A percentile compares a stretch with the other conserved stretches of the same genome.
phyloP scores from a whole-genome alignment of 2,888 invertebrate genomes.

The Hybos culiciformis region DNA sequence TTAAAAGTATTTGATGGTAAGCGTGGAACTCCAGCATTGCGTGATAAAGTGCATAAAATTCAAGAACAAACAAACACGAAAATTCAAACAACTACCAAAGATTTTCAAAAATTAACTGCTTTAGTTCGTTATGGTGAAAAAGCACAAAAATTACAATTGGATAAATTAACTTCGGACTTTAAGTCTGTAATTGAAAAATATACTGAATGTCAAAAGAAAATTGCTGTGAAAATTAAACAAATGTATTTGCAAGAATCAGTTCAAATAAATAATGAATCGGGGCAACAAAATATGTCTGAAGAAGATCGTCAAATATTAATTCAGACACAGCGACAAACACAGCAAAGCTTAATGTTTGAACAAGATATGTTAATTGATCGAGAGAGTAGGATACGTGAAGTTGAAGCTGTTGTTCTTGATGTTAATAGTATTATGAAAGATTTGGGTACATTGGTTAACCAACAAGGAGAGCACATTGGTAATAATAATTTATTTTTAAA shows the following conservation, averaged over 20 bases:
- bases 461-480: conserved; percentile 64
- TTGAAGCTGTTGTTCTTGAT: conserved; percentile 71
- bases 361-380: conserved; percentile 67
- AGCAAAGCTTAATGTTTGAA: conserved; percentile 50
- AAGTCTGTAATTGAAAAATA: conserved; percentile 65
- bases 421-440: conserved; percentile 73
- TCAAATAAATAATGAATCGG: conserved; percentile 18
- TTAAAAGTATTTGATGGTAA: conserved; percentile 61
- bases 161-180: conserved; percentile 71
- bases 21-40: conserved; percentile 53
- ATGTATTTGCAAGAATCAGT: conserved; percentile 21
- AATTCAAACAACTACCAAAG: conserved; percentile 57
- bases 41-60: conserved; percentile 55
- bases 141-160: conserved; percentile 69
- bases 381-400: conserved; percentile 62
- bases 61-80: conserved; percentile 62
- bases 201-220: conserved; percentile 61
- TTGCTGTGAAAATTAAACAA: conserved; percentile 53
- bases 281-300: conserved; percentile 11
- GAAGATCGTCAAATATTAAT: conserved; percentile 26
- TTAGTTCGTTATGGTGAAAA: conserved; percentile 60
- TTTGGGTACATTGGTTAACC: conserved; percentile 52
- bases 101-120: conserved; percentile 55
- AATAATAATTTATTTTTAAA: conserved; percentile 26
- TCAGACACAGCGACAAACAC: conserved; percentile 26